Base-by-base conservation (phyloP, 2,888 invertebrate genomes). In the Oscheius sp. region DNA sequence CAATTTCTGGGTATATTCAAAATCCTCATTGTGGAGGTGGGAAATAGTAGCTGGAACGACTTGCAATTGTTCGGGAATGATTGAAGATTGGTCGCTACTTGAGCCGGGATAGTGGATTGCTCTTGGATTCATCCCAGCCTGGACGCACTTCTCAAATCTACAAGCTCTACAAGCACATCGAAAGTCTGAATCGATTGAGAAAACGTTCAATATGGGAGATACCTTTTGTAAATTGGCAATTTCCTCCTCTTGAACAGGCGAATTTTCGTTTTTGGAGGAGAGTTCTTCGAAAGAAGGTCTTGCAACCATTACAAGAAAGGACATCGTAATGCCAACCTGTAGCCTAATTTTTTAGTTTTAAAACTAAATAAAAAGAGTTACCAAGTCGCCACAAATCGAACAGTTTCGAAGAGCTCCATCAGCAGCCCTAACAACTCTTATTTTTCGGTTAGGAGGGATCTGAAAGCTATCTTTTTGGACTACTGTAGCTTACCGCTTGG, bases 271-370 rank as follows among this genome's bases (percentile, higher is more conserved):
- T 73, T 27, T 70, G 64, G 69, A 81, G 73, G 12, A 81, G 69
- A 8, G 81, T 81, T 17, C 79, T 53, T 46, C 81, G 52, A 50
- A 79, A 81, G 64, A 81, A 81, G 4, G 80, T 81, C 64, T 81
- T 81, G 66, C 80, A 81, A 20, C 80, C 80, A 69, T 81, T 81
- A 69, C 80, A 81, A 33, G 75, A 75, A 27, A 61, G 72, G 3
- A 78, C 77, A 52, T 78, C 78, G 55, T 79, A 81, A 65, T 81
- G 80, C 50, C 79, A 81, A 29, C 80, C 80, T 1, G 80, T 79
- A n/a, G 80, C 78, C 80, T 78, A 72, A 50, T 72, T 48, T 34
- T 33, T n/a, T n/a, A 10, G n/a, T 5, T 25, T 17, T 2, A 29
- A 4, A 29, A 6, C 23, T 15, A 5, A 23, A 23, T 3, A 6